phyloP scores from a whole-genome alignment of 2,113 vertebrate species.

The Leiothrix lutea region DNA sequence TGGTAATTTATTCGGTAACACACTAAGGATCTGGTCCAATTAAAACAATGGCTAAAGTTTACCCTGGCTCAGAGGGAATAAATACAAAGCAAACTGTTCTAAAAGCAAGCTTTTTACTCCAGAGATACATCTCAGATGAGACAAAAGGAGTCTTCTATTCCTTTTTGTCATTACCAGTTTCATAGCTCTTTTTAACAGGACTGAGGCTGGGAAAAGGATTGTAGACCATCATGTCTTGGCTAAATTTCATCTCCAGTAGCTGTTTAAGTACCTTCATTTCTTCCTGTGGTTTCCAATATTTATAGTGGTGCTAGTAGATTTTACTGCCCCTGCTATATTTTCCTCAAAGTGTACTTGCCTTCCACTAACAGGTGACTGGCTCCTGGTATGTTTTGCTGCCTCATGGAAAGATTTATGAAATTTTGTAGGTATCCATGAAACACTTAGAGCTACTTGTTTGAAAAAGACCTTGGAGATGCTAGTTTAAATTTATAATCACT shows the following conservation, averaged over 20 bases:
- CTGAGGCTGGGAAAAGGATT: neutral
- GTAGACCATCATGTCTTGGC: neutral
- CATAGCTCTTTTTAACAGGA: neutral
- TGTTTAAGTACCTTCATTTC: neutral
- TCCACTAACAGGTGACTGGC: neutral
- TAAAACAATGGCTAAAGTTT: neutral
- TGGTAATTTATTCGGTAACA: neutral
- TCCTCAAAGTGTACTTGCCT: neutral
- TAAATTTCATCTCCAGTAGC: neutral
- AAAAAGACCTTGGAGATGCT: neutral
- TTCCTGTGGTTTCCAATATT: neutral
- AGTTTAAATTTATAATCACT: neutral
- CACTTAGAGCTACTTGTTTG: neutral
- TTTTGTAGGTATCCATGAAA: neutral
- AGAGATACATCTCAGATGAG: neutral
- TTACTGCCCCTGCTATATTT: neutral
- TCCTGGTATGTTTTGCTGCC: neutral
- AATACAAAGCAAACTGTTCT: neutral
- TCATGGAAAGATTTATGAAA: neutral
- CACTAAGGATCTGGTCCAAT: neutral
- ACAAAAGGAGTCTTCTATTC: neutral
- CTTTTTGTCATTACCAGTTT: neutral
- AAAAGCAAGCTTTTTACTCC: neutral
- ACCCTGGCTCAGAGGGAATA: neutral
- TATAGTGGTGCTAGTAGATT: neutral